Evolutionary conservation across 2,888 invertebrate species (phyloP), one percentile per base, ranked within the genome.

Genomic region (Dicyrtoma fusca): DNA sequence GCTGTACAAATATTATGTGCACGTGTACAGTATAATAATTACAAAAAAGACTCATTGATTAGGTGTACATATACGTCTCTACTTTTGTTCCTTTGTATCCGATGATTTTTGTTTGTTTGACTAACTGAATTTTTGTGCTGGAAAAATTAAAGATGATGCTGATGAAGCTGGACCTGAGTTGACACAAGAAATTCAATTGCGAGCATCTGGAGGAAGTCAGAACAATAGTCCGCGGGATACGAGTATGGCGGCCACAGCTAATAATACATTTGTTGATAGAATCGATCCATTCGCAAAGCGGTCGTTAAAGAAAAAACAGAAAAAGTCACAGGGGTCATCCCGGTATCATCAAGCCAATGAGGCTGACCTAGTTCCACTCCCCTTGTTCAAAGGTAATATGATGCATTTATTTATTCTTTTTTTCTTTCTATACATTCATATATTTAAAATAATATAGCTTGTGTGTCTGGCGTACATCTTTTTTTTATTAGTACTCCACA

Each of bases 231-330:
- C 62, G 44, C 44, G 44, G 61, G 61, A 61, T 17, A 19, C 45
- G 42, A 69, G 23, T 45, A 79, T 79, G 79, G 79, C 79, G 74
- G 75, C 82, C 73, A 81, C 82, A 62, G 81, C 81, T 23, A 79
- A 71, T 53, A 75, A 74, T 87, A 91, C 93, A 85, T 94, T 97
- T 89, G 96, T 97, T 87, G 97, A 98, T 89, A 93, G 97, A 87
- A 97, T 98, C 88, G 98, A 98, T 89, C 98, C 98, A 83, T 98
- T 98, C 87, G 94, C 95, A 82, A 98, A 97, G 88, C 90, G 96
- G 85, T 97, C 97, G 83, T 87, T 96, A 83, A 95, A 96, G 88
- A 95, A 97, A 88, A 97, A 98, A 87, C 94, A 95, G 84, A 97
- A 95, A 88, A 94, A 95, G 87, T 96, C 97, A 84, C 97, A 98